Evolutionary conservation across 2,888 invertebrate genomes (phyloP), one percentile per base, ranked within the genome.

Genomic region (Drosophila picticornis): DNA sequence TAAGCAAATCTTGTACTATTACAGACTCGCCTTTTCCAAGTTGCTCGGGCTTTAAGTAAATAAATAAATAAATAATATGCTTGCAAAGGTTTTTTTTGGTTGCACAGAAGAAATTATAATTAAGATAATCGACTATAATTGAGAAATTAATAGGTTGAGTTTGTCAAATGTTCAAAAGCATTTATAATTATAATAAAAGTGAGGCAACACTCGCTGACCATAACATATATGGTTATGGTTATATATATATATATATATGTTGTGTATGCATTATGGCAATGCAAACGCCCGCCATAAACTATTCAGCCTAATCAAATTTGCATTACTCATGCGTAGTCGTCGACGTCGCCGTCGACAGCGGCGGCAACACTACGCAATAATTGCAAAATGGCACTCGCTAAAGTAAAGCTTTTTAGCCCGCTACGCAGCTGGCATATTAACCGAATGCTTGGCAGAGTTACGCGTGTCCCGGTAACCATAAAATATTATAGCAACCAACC

Each of bases 251-350:
- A 25, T 22, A 19, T 22, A 38, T 40, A 13, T 51, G 22, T 27
- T 16, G 59, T 55, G 38, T 48, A 32, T 59, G 59, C 22, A 57
- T 65, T 63, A 77, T 64, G 69, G 61, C 61, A 70, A 63, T 70
- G 66, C 71, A 60, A 70, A 59, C 62, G 63, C 56, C 58, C 25
- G 65, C 51, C 58, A 62, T 52, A 53, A 56, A 52, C 62, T 46
- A 60, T 73, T 51, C 65, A 62, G 66, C 46, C 67, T 11, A 34
- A 29, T 56, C 55, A 48, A 71, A 71, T 85, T 85, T 72, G 73
- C 88, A 85, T 85, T 88, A 74, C 80, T 77, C 86, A 77, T 88
- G 88, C 86, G 84, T 88, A 77, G 67, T 58, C 69, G 43, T 59
- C 64, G 64, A 48, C 66, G 9, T 1, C n/a, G 40, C 5, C 36